Conservation (phyloP, 2,113 vertebrate genomes). For the Dolichotis patagonum region DNA sequence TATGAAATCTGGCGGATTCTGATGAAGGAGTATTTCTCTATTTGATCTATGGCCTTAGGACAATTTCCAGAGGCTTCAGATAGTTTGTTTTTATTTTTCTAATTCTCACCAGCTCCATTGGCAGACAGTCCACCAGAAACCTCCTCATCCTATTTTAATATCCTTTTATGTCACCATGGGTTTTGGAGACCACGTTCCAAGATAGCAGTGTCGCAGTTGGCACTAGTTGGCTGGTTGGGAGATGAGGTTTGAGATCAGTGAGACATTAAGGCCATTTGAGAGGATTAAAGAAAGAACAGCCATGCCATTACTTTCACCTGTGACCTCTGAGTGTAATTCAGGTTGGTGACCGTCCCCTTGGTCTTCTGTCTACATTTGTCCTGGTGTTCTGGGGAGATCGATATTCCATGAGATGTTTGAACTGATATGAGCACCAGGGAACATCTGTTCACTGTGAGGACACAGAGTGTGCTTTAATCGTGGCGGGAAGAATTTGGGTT, state of each 20-base stretch:
- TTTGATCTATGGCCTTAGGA: neutral
- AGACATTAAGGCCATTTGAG: neutral
- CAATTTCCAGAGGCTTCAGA: conserved; percentile 10
- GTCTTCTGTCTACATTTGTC: neutral
- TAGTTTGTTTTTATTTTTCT: conserved; percentile 34
- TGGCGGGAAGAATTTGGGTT: conserved; percentile 47
- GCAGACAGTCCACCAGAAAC: neutral
- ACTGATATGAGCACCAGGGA: conserved; percentile 23
- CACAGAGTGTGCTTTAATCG: conserved; percentile 49
- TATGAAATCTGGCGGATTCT: neutral
- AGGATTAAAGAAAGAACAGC: neutral
- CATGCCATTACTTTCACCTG: neutral
- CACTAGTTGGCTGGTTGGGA: neutral
- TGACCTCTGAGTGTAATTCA: conserved; percentile 40
- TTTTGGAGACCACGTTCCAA: neutral
- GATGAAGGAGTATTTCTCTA: conserved; percentile 12
- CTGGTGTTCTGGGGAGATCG: conserved; percentile 10
- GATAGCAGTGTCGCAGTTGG: neutral
- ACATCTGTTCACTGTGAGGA: conserved; percentile 63
- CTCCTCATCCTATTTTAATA: neutral
- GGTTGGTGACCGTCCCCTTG: neutral
- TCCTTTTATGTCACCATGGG: neutral
- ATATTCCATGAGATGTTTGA: conserved; percentile 21
- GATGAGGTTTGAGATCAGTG: neutral
- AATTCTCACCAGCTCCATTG: neutral